These are phyloP conservation scores for Vollenhovia emeryi DNA, from an alignment of 1,140 invertebrate genomes.

Conservation along the genomic window DNA sequence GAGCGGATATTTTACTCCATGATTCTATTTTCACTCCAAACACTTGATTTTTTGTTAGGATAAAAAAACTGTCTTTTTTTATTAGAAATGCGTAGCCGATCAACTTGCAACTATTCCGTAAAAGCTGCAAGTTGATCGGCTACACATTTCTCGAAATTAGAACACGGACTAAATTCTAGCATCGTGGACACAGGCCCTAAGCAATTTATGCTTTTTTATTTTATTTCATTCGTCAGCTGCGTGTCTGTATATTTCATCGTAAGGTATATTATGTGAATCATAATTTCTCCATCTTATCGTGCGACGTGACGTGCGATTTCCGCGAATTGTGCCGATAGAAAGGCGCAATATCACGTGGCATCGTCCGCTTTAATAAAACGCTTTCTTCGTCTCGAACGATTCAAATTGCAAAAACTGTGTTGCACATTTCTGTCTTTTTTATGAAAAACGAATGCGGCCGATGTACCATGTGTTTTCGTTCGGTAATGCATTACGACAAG, in stretches of 20 bases:
- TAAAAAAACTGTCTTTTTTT: too few species aligned
- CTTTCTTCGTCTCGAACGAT: not conserved
- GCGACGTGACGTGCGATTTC: not conserved
- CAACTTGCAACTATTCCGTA: too few species aligned
- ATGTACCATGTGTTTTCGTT: not conserved
- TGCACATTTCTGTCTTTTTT: not conserved
- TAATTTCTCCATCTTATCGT: not conserved
- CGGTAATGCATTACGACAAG: not conserved
- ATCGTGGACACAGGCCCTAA: not conserved
- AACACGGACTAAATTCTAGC: too few species aligned
- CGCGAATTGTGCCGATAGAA: not conserved
- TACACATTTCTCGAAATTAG: too few species aligned
- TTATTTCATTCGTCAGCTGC: not conserved
- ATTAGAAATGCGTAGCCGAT: too few species aligned
- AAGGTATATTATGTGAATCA: not conserved
- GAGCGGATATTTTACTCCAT: too few species aligned
- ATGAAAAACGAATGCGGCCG: not conserved
- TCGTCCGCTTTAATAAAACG: not conserved
- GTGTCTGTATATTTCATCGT: not conserved
- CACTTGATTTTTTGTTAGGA: too few species aligned
- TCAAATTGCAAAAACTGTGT: not conserved
- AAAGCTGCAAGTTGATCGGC: too few species aligned
- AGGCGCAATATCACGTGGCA: not conserved
- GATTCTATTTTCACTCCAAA: too few species aligned
- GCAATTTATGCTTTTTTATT: not conserved